A percentile compares a stretch with the other conserved stretches of the same genome.
Conservation (phyloP, 64 coral and sea anemone genomes). For the Montipora cactus region DNA sequence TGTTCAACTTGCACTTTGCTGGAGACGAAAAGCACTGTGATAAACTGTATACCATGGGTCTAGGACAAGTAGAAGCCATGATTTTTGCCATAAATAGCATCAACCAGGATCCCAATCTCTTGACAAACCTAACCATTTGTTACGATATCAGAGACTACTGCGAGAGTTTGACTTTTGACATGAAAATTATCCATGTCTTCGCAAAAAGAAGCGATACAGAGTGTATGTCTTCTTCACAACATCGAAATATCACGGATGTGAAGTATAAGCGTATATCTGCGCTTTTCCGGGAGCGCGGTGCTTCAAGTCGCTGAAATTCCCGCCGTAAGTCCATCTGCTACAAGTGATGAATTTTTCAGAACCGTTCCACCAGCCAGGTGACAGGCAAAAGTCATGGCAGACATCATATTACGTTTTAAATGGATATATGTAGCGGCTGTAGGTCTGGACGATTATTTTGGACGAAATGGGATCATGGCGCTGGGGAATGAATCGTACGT, state of each 20-base stretch:
- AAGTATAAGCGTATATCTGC: constrained; percentile 19
- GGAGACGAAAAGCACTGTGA: not conserved
- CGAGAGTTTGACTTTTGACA: constrained; percentile 7
- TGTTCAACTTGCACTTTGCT: constrained; percentile 21
- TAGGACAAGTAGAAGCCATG: constrained; percentile 31
- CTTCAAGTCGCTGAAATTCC: constrained; percentile 63
- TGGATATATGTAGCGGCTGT: constrained; percentile 87
- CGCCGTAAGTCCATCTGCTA: constrained; percentile 38
- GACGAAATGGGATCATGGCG: constrained; percentile 65
- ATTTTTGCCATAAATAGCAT: constrained; percentile 38
- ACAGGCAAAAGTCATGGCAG: constrained; percentile 83
- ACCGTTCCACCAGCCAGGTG: constrained; percentile 84
- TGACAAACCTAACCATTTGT: constrained; percentile 23
- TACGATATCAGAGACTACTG: constrained; percentile 46
- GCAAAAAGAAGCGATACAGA: not conserved
- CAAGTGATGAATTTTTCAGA: constrained; percentile 81
- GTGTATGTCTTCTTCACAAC: not conserved
- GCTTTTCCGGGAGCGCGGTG: constrained; percentile 53
- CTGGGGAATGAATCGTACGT: constrained; percentile 33
- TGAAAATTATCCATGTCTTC: constrained; percentile 10
- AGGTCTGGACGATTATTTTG: constrained; percentile 77
- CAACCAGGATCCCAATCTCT: not conserved
- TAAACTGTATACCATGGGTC: constrained; percentile 36
- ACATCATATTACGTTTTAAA: constrained; percentile 67
- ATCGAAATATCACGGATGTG: not conserved